Percentiles rank a stretch among this genome's conserved stretches.
These are phyloP conservation scores for Prionailurus viverrinus DNA, from an alignment of 2,113 vertebrate species.

Conservation along the genomic window DNA sequence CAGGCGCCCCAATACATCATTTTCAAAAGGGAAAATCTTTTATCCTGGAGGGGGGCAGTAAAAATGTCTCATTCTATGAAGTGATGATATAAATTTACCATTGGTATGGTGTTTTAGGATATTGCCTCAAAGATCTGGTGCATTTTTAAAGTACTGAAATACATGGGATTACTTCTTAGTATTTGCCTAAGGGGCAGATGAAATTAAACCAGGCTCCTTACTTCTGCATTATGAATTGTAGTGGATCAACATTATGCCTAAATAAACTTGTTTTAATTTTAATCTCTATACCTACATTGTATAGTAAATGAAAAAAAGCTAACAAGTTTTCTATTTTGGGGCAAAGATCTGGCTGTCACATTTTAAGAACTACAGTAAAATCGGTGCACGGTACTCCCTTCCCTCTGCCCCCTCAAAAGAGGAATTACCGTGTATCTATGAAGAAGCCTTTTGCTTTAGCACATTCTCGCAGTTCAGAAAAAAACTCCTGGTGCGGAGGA, in stretches of 20 bases:
- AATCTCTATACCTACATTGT: neutral
- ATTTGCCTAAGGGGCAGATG: neutral
- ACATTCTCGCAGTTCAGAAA: slow-evolving; percentile 91
- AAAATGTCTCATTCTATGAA: neutral
- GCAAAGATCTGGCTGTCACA: neutral
- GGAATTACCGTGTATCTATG: slow-evolving; percentile 93
- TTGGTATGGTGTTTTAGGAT: neutral
- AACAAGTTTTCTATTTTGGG: neutral
- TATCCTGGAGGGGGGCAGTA: neutral
- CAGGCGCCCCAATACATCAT: neutral
- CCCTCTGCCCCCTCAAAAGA: neutral
- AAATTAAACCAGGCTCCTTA: slow-evolving; percentile 8
- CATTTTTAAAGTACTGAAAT: neutral
- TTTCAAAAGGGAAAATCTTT: slow-evolving; percentile 3
- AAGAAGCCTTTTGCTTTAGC: slow-evolving; percentile 91
- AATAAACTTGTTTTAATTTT: neutral
- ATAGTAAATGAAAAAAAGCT: slow-evolving; percentile 2
- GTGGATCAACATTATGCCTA: neutral
- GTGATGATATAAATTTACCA: neutral
- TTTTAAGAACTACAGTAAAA: slow-evolving; percentile 3
- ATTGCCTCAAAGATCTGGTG: neutral
- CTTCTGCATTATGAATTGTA: neutral
- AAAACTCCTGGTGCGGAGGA: slow-evolving; percentile 94
- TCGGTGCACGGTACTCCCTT: neutral
- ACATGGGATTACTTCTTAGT: neutral